Conservation (phyloP, 1,140 invertebrate genomes). For the Bombus consobrinus region DNA sequence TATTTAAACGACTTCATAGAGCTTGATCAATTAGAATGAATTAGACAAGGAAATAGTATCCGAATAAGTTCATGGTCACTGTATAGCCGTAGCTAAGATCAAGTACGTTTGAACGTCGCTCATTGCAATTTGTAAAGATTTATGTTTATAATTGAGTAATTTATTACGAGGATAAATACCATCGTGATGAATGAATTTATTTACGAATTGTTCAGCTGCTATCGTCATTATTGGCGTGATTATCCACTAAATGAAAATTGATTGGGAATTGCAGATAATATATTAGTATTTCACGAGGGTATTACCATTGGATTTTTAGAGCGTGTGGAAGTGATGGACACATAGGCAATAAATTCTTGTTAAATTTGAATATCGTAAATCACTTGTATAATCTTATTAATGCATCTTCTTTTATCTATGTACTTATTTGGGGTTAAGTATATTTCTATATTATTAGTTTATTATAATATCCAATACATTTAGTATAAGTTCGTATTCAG, state of each 20-base stretch:
- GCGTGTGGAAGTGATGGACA: not conserved
- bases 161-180: not conserved
- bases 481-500: no score
- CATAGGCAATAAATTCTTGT: no score
- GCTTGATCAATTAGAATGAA: constrained; percentile 10
- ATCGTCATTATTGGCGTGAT: not conserved
- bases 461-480: no score
- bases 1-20: constrained; percentile 29
- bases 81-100: not conserved
- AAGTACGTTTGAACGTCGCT: not conserved
- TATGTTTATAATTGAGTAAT: not conserved
- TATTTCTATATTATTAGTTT: no score
- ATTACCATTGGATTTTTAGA: not conserved
- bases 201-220: not conserved
- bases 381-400: not conserved
- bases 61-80: constrained; percentile 21
- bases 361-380: not conserved
- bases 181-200: not conserved
- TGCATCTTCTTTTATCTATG: no score
- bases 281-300: not conserved
- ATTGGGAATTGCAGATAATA: not conserved
- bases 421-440: no score
- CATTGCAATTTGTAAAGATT: constrained; percentile 11
- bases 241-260: not conserved
- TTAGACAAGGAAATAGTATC: not conserved